These are phyloP conservation scores for Pollenia angustigena DNA, from an alignment of 2,888 invertebrate genomes.

Conservation along the genomic window DNA sequence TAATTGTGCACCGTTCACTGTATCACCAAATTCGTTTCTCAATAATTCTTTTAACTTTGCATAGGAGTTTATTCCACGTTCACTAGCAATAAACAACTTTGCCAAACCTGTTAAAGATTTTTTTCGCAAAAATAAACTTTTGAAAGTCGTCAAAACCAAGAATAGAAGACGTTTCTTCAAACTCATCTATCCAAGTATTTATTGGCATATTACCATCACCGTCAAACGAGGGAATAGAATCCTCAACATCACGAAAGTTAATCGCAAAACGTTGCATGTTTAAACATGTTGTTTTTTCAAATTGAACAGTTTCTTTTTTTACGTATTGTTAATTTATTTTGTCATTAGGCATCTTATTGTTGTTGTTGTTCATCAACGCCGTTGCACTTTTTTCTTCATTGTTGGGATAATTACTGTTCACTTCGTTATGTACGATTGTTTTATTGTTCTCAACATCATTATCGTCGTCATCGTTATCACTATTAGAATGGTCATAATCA, in stretches of 20 bases:
- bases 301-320: not conserved
- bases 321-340: no score
- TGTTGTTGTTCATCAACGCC: not conserved
- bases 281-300: not conserved
- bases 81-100: constrained; percentile 25
- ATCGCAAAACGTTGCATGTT: constrained; percentile 45
- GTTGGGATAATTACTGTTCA: no score
- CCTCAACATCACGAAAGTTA: constrained; percentile 63
- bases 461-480: no score
- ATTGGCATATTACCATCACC: constrained; percentile 39
- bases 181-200: constrained; percentile 52
- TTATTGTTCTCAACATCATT: no score
- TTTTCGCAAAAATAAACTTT: constrained; percentile 57
- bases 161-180: constrained; percentile 54
- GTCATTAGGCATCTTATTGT: not conserved
- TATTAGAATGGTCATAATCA: not conserved
- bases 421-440: no score
- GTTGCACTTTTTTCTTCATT: no score
- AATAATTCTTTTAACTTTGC: constrained; percentile 11
- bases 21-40: not conserved
- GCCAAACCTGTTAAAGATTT: constrained; percentile 47
- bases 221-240: constrained; percentile 61
- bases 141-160: constrained; percentile 62
- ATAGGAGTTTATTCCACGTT: constrained; percentile 40
- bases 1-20: constrained; percentile 62